Base-by-base conservation (phyloP, 2,888 invertebrate genomes). In the Panzeria rudis region DNA sequence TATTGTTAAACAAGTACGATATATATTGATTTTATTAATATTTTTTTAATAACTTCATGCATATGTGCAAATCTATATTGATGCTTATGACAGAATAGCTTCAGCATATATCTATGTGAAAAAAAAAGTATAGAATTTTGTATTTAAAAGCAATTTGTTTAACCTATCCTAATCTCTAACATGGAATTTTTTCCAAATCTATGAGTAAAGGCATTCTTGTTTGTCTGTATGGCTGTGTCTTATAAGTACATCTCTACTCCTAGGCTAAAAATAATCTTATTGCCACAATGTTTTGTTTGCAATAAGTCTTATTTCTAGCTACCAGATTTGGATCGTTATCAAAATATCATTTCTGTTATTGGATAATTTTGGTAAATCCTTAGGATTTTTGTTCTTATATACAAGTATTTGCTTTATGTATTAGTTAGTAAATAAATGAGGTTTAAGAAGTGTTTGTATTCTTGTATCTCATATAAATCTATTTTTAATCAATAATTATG, bases 261-360 rank as follows among this genome's bases (percentile, higher is more conserved):
- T 44, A 44, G 61, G 73, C 73, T 75, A 62, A 66, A 68, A 47
- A 32, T 68, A 75, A 80, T 73, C 62, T 32, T 75, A 73, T 61
- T 59, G 66, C 54, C 41, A 20, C 62, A 75, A 81, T 81, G 61
- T 61, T 75, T 69, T 62, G 52, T 69, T 69, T 69, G 52, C 52
- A 54, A 81, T 75, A 73, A 75, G 66, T 61, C 38, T 52, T 54
- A 76, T 62, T 82, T 82, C 41, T 23, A 62, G 54, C 56, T 32
- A 23, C 72, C 61, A 38, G 35, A 52, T 73, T 56, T 62, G n/a
- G 50, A 76, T 72, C 29, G 59, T 72, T 75, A 75, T 83, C 83
- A 83, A 75, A 85, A 83, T 81, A 82, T 83, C 86, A 86, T 83
- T 54, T 79, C 71, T 61, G 61, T 62, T 77, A 81, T 78, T 71